Evolutionary conservation across 2,888 invertebrate species (phyloP).

Genomic region (Drosophila gaucha): DNA sequence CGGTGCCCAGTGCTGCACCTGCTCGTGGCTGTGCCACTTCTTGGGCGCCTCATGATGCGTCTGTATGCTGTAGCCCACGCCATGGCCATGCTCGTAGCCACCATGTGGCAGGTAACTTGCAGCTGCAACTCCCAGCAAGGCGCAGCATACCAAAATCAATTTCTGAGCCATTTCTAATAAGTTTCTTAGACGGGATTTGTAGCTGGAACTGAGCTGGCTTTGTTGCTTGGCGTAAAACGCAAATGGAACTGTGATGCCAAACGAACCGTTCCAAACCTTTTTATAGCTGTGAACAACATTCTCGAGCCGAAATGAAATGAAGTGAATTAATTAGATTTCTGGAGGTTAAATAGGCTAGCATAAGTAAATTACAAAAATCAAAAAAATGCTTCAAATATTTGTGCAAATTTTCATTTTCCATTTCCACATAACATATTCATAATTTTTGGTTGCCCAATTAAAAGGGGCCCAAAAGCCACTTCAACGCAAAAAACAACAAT

Average conservation of each 20-base stretch:
- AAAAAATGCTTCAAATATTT: constrained; percentile 63
- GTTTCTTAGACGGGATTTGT: constrained; percentile 20
- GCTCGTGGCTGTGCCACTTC: constrained; percentile 61
- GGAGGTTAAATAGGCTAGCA: constrained; percentile 72
- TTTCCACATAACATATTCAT: constrained; percentile 62
- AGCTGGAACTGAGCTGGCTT: constrained; percentile 22
- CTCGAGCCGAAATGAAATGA: constrained; percentile 32
- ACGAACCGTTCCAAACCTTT: constrained; percentile 21
- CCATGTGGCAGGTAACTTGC: constrained; percentile 64
- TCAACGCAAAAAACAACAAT: constrained; percentile 25
- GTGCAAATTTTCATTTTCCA: constrained; percentile 73
- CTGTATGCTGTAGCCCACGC: constrained; percentile 68
- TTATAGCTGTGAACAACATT: constrained; percentile 49
- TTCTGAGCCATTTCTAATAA: constrained; percentile 40
- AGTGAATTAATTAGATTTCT: constrained; percentile 50
- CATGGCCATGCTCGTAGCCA: constrained; percentile 50
- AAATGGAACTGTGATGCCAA: constrained; percentile 56
- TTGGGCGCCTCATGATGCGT: constrained; percentile 65
- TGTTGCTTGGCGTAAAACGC: constrained; percentile 41
- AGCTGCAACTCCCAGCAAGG: constrained; percentile 55
- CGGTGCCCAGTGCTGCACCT: constrained; percentile 45
- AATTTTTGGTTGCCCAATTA: constrained; percentile 60
- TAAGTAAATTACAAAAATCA: constrained; percentile 44
- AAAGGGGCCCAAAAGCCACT: constrained; percentile 43
- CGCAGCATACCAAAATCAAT: constrained; percentile 46